These are phyloP conservation scores for Alviniconcha marisindica DNA, from an alignment of 1,140 invertebrate species.

Conservation along the genomic window DNA sequence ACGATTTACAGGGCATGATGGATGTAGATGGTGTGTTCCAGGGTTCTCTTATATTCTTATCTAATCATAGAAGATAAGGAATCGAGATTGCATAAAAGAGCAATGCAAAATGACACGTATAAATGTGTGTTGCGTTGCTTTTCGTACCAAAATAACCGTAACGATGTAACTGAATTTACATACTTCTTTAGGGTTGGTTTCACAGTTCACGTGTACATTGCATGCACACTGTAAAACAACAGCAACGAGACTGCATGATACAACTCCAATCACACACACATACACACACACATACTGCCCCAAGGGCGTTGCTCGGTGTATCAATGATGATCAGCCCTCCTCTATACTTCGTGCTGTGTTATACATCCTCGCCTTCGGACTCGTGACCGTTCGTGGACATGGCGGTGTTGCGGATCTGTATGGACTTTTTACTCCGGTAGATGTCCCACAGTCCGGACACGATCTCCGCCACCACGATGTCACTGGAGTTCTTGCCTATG, in stretches of 20 bases:
- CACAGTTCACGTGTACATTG: neutral
- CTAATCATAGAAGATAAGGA: neutral
- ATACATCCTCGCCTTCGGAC: slow-evolving; percentile 69
- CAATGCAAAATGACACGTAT: neutral
- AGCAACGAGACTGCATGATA: neutral
- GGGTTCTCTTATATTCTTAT: neutral
- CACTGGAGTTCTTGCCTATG: slow-evolving; percentile 74
- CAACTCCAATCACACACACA: too few relatives aligned
- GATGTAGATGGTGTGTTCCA: neutral
- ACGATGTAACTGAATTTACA: neutral
- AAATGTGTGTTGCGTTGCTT: too few relatives aligned
- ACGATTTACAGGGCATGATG: neutral
- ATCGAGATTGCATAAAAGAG: slow-evolving; percentile 4
- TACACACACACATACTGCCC: too few relatives aligned
- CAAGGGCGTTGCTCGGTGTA: neutral
- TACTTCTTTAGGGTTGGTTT: neutral
- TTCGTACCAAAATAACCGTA: too few relatives aligned
- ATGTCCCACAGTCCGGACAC: slow-evolving; percentile 73
- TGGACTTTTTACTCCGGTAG: slow-evolving; percentile 70
- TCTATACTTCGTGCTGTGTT: neutral
- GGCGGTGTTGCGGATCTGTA: slow-evolving; percentile 64
- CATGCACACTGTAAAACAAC: neutral
- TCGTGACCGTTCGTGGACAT: slow-evolving; percentile 58
- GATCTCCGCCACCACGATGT: slow-evolving; percentile 74
- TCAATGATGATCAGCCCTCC: neutral